These are phyloP conservation scores for Stegana nigrithorax DNA, from an alignment of 2,888 invertebrate species.

Conservation along the genomic window DNA sequence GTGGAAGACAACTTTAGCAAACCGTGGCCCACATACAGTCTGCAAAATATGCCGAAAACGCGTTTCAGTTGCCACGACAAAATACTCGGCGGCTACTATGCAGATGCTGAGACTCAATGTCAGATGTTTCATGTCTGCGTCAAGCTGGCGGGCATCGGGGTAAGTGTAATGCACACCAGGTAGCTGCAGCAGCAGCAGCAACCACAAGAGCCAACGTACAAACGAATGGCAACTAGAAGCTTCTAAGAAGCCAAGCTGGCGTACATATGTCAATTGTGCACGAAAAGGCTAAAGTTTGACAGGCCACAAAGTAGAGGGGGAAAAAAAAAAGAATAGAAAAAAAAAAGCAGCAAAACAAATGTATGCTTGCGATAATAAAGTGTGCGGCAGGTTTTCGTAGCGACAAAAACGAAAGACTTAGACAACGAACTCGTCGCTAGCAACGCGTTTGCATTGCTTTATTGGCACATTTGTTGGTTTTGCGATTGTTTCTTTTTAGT, in stretches of 20 bases:
- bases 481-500: slow-evolving; percentile 4
- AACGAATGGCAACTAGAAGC: too few relatives aligned
- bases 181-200: too few relatives aligned
- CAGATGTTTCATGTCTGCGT: slow-evolving; percentile 93
- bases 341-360: too few relatives aligned
- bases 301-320: background rate
- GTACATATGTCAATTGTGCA: slow-evolving; percentile 5
- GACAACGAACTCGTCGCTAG: slow-evolving; percentile 36
- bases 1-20: too few relatives aligned
- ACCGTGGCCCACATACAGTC: slow-evolving; percentile 72
- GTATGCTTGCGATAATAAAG: too few relatives aligned
- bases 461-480: slow-evolving; percentile 11
- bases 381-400: background rate
- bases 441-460: background rate
- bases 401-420: slow-evolving; percentile 31
- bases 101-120: slow-evolving; percentile 87
- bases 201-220: too few relatives aligned
- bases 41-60: slow-evolving; percentile 72
- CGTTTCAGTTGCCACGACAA: slow-evolving; percentile 85
- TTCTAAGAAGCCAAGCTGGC: too few relatives aligned
- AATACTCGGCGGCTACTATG: slow-evolving; percentile 89
- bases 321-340: slow-evolving; percentile 11
- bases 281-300: slow-evolving; percentile 5
- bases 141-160: slow-evolving; percentile 82
- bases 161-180: too few relatives aligned